A percentile compares a stretch with the other conserved stretches of the same genome.
Evolutionary conservation across 2,888 invertebrate species (phyloP).

Genomic region (Agrilus mali): DNA sequence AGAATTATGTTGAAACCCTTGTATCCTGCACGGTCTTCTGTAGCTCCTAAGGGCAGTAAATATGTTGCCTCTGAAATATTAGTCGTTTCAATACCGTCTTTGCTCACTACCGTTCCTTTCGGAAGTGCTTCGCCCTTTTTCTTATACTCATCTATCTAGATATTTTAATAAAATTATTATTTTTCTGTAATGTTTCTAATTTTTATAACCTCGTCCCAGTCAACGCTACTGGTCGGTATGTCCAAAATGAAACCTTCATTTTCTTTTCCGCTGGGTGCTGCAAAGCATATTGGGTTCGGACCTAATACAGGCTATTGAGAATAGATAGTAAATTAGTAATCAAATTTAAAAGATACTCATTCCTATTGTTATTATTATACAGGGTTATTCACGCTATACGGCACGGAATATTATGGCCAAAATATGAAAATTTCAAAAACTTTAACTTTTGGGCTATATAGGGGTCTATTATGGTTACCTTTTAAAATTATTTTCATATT

Average conservation of each 20-base stretch:
- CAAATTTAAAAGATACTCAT: no score
- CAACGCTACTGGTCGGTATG: conserved; percentile 92
- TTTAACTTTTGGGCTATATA: no score
- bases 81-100: conserved; percentile 45
- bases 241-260: conserved; percentile 76
- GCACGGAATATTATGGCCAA: no score
- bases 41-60: conserved; percentile 63
- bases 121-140: conserved; percentile 68
- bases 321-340: no score
- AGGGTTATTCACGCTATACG: no score
- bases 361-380: no score
- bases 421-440: no score
- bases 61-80: conserved; percentile 47
- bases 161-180: neutral
- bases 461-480: no score
- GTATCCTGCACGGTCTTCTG: conserved; percentile 64
- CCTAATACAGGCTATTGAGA: conserved; percentile 57
- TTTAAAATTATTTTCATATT: no score
- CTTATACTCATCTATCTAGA: conserved; percentile 62
- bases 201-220: conserved; percentile 66
- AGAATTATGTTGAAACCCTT: conserved; percentile 79
- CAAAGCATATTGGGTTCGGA: conserved; percentile 79
- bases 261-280: conserved; percentile 51
- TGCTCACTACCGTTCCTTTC: conserved; percentile 65
- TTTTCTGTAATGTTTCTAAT: neutral